phyloP scores from a whole-genome alignment of 2,888 invertebrate genomes.

The Cheilosia soror region DNA sequence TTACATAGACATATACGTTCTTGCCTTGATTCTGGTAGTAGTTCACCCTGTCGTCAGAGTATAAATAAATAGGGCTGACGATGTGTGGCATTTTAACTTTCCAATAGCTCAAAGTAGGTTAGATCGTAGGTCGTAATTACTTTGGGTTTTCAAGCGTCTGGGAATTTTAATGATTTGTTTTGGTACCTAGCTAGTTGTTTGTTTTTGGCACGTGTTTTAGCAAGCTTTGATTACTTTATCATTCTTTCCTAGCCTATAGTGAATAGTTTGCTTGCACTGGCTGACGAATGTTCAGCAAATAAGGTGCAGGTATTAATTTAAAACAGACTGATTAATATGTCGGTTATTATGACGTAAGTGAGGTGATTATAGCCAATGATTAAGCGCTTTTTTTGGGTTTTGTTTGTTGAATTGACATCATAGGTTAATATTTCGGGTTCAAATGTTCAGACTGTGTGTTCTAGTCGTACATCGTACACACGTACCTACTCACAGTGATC shows the following conservation, averaged over 20 bases:
- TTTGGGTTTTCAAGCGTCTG: conserved; percentile 49
- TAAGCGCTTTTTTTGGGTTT: not conserved
- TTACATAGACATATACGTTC: not conserved
- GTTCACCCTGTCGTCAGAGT: conserved; percentile 18
- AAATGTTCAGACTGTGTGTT: not conserved
- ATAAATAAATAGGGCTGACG: conserved; percentile 18
- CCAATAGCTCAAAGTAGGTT: conserved; percentile 53
- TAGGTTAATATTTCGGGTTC: not conserved
- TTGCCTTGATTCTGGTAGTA: conserved; percentile 1
- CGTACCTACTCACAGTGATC: too few species aligned
- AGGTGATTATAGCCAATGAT: conserved; percentile 33
- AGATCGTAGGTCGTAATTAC: conserved; percentile 46
- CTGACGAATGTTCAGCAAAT: not conserved
- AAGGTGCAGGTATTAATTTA: not conserved
- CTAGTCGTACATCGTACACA: too few species aligned
- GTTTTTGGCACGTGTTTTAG: conserved; percentile 41
- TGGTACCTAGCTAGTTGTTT: conserved; percentile 3
- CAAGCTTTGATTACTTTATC: not conserved
- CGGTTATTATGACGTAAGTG: conserved; percentile 21
- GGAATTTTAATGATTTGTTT: conserved; percentile 61
- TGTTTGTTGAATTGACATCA: conserved; percentile 26
- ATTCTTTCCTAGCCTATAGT: not conserved
- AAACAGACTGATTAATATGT: conserved; percentile 12
- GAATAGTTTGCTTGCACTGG: not conserved
- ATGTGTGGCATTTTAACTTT: conserved; percentile 35